These are phyloP conservation scores for Megaceryle torquata DNA, from an alignment of 2,113 vertebrate species.

Conservation along the genomic window DNA sequence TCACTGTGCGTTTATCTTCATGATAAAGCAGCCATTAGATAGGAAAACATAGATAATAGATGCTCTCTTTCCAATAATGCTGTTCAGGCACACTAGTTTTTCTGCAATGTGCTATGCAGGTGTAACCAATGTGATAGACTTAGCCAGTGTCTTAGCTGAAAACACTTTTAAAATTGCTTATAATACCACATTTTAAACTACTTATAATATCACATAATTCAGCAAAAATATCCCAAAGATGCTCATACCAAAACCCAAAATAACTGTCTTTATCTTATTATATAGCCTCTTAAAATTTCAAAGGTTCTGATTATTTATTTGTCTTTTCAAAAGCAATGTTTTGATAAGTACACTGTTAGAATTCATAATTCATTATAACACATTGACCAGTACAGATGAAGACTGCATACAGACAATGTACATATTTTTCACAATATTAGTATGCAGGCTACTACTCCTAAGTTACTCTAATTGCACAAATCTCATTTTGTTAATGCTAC, in stretches of 20 bases:
- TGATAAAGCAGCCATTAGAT: neutral
- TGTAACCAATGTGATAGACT: neutral
- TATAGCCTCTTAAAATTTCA: neutral
- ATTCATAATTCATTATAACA: neutral
- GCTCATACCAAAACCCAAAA: neutral
- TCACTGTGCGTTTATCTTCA: neutral
- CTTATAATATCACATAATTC: neutral
- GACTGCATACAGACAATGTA: neutral
- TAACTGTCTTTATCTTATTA: neutral
- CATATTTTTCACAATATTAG: neutral
- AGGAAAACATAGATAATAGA: neutral
- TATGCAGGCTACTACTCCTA: neutral
- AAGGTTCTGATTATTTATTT: neutral
- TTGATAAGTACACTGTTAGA: neutral
- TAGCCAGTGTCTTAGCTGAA: neutral
- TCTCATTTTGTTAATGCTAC: neutral
- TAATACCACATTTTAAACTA: too few species aligned
- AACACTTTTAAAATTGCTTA: neutral
- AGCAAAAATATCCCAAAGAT: slow-evolving; percentile 18
- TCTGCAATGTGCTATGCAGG: neutral
- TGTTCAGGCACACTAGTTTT: neutral
- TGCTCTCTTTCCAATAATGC: neutral
- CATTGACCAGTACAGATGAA: neutral
- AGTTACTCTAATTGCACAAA: neutral
- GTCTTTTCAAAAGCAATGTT: neutral